phyloP scores from a whole-genome alignment of 2,113 vertebrate genomes.

The Forbesichthys agassizii region DNA sequence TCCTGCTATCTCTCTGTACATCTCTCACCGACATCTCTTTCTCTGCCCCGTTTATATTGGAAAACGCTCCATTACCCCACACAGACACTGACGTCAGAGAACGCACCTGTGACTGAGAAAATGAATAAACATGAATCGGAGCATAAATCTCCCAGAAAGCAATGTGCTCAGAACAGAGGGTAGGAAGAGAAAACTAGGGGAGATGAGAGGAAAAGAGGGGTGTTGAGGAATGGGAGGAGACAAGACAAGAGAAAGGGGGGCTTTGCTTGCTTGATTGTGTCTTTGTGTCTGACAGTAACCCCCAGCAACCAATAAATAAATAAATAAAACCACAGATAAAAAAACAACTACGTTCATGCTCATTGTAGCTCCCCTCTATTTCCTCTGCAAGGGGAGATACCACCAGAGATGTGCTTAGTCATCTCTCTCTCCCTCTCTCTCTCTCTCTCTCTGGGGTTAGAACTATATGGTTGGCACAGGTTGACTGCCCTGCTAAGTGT shows the following conservation, averaged over 20 bases:
- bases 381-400: slow-evolving; percentile 18
- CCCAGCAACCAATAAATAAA: not conserved
- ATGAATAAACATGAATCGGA: slow-evolving; percentile 35
- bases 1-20: not conserved
- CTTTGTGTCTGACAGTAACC: slow-evolving; percentile 45
- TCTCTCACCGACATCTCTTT: not conserved
- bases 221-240: slow-evolving; percentile 43
- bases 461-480: slow-evolving; percentile 29
- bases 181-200: not conserved
- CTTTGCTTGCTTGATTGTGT: slow-evolving; percentile 57
- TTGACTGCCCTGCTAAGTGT: slow-evolving; percentile 43
- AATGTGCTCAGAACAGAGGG: not conserved
- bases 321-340: slow-evolving; percentile 9
- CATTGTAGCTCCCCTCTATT: slow-evolving; percentile 18
- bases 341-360: slow-evolving; percentile 54
- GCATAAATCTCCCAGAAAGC: slow-evolving; percentile 14
- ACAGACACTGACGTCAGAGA: slow-evolving; percentile 2
- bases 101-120: slow-evolving; percentile 16
- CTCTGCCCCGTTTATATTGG: slow-evolving; percentile 10
- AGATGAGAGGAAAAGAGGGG: slow-evolving; percentile 20
- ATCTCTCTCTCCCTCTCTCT: slow-evolving; percentile 29
- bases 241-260: slow-evolving; percentile 40
- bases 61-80: slow-evolving; percentile 15
- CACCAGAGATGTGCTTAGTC: not conserved
- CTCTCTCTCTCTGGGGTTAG: slow-evolving; percentile 18